These are phyloP conservation scores for Drosophila borealis DNA, from an alignment of 2,888 invertebrate genomes.

Conservation along the genomic window DNA sequence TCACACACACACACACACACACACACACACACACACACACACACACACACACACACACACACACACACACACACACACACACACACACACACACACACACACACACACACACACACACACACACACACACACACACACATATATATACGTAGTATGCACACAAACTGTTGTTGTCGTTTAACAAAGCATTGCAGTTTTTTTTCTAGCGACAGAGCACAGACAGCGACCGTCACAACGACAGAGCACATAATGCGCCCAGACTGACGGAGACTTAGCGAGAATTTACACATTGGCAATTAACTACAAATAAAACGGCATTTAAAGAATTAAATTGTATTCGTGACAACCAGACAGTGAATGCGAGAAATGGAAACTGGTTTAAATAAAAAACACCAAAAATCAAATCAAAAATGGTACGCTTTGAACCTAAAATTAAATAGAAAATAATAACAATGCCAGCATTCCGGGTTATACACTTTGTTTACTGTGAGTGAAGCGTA, in stretches of 20 bases:
- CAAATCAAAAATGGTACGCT: background rate
- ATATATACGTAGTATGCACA: background rate
- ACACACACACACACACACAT: background rate
- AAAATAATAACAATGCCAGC: background rate
- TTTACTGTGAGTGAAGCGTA: too few relatives aligned
- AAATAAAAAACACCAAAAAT: conserved; percentile 8
- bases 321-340: conserved; percentile 10
- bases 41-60: background rate
- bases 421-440: conserved; percentile 2
- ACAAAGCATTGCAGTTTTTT: conserved; percentile 27
- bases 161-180: conserved; percentile 16
- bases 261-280: conserved; percentile 6
- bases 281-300: conserved; percentile 20
- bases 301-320: conserved; percentile 23
- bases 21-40: too few relatives aligned
- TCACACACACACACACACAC: background rate
- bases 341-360: conserved; percentile 3
- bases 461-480: conserved; percentile 1
- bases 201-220: conserved; percentile 1
- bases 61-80: background rate
- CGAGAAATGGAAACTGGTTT: conserved; percentile 29
- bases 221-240: background rate
- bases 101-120: too few relatives aligned
- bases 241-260: conserved; percentile 14
- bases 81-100: background rate